Percentiles rank a stretch among this genome's conserved stretches.
phyloP scores from a whole-genome alignment of 2,113 vertebrate genomes.

The Tauraco erythrolophus region DNA sequence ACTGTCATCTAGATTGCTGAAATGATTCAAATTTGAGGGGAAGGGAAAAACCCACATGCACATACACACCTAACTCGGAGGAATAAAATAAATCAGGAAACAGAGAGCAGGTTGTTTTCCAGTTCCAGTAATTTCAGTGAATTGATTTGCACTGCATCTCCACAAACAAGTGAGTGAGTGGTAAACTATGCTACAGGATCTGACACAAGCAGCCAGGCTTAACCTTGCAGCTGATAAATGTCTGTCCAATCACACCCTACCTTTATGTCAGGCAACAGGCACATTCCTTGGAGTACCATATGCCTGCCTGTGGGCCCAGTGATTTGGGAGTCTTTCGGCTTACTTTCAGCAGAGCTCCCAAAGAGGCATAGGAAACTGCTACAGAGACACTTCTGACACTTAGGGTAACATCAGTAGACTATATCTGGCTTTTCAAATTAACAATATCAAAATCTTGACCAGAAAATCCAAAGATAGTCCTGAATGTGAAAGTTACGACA shows the following conservation, averaged over 20 bases:
- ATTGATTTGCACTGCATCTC: neutral
- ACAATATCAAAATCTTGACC: neutral
- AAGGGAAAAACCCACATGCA: rapidly evolving
- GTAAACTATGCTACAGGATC: neutral
- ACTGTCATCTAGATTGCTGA: neutral
- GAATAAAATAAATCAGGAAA: neutral
- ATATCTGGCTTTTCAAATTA: neutral
- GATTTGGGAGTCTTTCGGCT: neutral
- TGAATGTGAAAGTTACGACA: neutral
- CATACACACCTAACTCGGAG: neutral
- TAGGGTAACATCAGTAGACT: neutral
- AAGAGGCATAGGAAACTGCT: neutral
- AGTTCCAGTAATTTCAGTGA: neutral
- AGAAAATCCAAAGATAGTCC: neutral
- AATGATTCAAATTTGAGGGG: neutral
- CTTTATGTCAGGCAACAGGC: neutral
- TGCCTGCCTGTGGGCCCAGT: neutral
- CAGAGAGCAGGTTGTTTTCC: neutral
- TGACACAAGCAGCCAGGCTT: neutral
- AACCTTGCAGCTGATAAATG: neutral
- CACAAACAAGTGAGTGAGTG: neutral
- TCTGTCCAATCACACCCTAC: neutral
- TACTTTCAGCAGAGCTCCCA: neutral
- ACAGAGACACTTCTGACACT: neutral
- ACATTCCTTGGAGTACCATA: neutral